Base-by-base conservation (phyloP, 1,140 invertebrate genomes). In the Liolophura sinensis region DNA sequence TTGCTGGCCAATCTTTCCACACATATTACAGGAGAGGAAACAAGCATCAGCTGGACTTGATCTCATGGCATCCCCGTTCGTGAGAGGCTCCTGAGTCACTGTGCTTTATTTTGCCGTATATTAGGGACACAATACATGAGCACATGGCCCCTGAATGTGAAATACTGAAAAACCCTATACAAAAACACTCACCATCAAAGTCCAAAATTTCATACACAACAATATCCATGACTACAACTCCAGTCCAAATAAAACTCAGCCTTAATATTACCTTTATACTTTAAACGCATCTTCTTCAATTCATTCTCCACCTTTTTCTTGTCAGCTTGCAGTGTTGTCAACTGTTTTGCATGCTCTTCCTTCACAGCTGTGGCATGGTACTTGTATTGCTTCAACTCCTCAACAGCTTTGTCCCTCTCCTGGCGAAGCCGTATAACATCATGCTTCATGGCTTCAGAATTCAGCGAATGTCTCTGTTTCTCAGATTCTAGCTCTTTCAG, bases 401-500 rank as follows among this genome's bases (percentile, higher is more conserved):
- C 57, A 49, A 75, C 73, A 14, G 80, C 40, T 25, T 60, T 73
- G 0, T 81, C 78, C 54, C 76, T 76, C 63, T 82, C 78, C 54
- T 75, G 68, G 40, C 74, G 71, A 20, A 77, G n/a, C 14, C 74
- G 67, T n/a, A 70, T 67, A 58, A 77, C 54, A 31, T 79, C 77
- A 25, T 79, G 69, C 20, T 40, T 69, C 58, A 67, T 68, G 16
- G 74, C 49, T 20, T 73, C 62, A 50, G 74, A 55, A 25, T 80
- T 77, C 27, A 73, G 71, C 20, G 58, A 47, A 40, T 68, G 64
- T 31, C 76, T 73, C 49, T 75, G 64, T 58, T 71, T 75, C 27
- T 79, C 79, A 15, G 70, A 68, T 56, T 81, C 80, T 51, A 79
- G 31, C 12, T 81, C 78, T 67, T 64, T 71, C 31, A 79, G 65